Evolutionary conservation across 2,797 vertebrate species (phyloP).

Genomic region (Lagocephalus sceleratus): DNA sequence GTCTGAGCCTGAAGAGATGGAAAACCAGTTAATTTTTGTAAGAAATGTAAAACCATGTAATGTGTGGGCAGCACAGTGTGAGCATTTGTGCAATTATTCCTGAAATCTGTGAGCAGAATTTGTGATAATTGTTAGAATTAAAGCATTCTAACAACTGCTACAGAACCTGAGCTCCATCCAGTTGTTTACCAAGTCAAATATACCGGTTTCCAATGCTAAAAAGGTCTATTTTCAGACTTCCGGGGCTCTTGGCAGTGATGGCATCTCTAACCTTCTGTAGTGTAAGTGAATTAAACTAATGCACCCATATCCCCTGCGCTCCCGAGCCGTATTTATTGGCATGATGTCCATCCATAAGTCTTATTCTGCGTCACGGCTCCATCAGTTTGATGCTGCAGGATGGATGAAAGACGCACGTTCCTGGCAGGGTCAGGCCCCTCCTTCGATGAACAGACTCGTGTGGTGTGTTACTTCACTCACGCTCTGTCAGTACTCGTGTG

Average conservation of each 20-base stretch:
- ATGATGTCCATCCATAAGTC: slow-evolving; percentile 61
- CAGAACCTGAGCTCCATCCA: slow-evolving; percentile 25
- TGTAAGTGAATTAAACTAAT: slow-evolving; percentile 73
- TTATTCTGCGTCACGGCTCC: slow-evolving; percentile 50
- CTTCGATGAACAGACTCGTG: slow-evolving; percentile 38
- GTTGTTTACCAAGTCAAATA: slow-evolving; percentile 15
- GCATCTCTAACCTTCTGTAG: slow-evolving; percentile 49
- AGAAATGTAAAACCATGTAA: too few relatives aligned
- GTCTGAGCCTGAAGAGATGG: too few relatives aligned
- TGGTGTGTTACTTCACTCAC: slow-evolving; percentile 21
- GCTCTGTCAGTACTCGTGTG: slow-evolving; percentile 10
- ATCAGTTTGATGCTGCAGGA: slow-evolving; percentile 47
- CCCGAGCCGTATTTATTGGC: slow-evolving; percentile 65
- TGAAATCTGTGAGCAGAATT: slow-evolving; percentile 1
- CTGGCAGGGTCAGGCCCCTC: slow-evolving; percentile 19
- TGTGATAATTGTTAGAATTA: background rate
- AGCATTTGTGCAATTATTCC: background rate
- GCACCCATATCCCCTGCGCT: slow-evolving; percentile 61
- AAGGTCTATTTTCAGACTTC: slow-evolving; percentile 37
- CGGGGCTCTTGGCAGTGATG: slow-evolving; percentile 55
- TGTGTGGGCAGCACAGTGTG: too few relatives aligned
- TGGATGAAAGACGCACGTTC: slow-evolving; percentile 43
- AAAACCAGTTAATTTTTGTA: too few relatives aligned
- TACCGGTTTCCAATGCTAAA: slow-evolving; percentile 10
- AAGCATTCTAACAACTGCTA: slow-evolving; percentile 1